Evolutionary conservation across 1,140 invertebrate species (phyloP).

Genomic region (Tribolium castaneum): DNA sequence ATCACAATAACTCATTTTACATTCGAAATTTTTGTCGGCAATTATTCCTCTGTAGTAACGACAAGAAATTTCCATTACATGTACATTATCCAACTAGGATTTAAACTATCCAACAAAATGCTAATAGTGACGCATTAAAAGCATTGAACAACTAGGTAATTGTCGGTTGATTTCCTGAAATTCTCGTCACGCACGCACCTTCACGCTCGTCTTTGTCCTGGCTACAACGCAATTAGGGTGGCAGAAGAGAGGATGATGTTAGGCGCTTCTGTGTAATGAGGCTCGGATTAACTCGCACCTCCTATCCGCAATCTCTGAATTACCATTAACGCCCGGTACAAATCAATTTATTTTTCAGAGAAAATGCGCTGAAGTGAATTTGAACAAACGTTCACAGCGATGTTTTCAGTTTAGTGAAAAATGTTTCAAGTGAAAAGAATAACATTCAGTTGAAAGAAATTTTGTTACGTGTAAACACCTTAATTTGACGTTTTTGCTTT

Average conservation of each 20-base stretch:
- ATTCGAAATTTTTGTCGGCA: background rate
- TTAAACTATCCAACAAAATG: background rate
- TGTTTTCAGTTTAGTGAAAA: too few relatives aligned
- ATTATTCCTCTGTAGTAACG: background rate
- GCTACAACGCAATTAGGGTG: conserved; percentile 10
- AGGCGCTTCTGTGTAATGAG: conserved; percentile 21
- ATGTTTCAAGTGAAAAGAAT: too few relatives aligned
- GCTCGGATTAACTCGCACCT: conserved; percentile 17
- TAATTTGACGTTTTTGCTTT: too few relatives aligned
- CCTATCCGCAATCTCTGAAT: conserved; percentile 21
- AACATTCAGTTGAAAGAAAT: too few relatives aligned
- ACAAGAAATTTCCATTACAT: conserved; percentile 14
- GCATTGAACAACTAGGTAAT: conserved; percentile 14
- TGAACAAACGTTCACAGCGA: background rate
- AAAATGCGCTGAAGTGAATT: background rate
- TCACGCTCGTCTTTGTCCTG: background rate
- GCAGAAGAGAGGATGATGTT: background rate
- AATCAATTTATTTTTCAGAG: conserved; percentile 20
- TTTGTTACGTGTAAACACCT: too few relatives aligned
- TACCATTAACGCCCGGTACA: conserved; percentile 2
- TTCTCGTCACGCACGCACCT: conserved; percentile 29
- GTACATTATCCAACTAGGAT: background rate
- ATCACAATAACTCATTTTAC: conserved; percentile 34
- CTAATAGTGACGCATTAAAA: background rate
- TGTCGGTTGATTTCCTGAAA: conserved; percentile 18